Evolutionary conservation across 2,888 invertebrate genomes (phyloP), one percentile per base, ranked within the genome.

Genomic region (Brachycybe producta): DNA sequence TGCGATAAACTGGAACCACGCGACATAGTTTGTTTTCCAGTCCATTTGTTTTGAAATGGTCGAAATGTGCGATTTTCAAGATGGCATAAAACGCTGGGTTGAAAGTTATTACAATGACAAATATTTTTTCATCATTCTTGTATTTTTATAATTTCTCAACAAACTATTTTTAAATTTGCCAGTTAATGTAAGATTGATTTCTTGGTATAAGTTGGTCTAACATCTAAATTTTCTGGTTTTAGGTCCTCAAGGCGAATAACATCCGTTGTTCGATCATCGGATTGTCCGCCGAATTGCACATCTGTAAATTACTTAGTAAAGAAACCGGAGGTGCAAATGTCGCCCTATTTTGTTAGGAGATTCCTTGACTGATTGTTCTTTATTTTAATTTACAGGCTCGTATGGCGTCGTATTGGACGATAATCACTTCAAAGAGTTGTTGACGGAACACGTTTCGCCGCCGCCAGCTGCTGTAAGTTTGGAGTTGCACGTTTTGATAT

Each of bases 251-350:
- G 69, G 73, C 84, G 78, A 67, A 66, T 47, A 84, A 87, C 39
- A 80, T 98, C 40, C 75, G 94, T 50, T 91, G 90, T 65, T 95
- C 94, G 13, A 85, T 97, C 1, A 87, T 98, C 60, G 92, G 94
- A 34, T 69, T 98, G 41, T 85, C 94, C 3, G 97, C 97, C 2
- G 97, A 98, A 73, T 82, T 98, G 8, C 79, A 84, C 58, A 81
- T 97, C 27, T 94, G 90, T 65, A 82, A 84, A 60, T 78, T 80
- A 62, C 69, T 98, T 55, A 84, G 88, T 49, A 78, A 79, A 60
- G 79, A 82, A 57, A 98, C 97, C 19, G 40, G 45, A 27, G 48
- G 50, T 53, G 13, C 5, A 35, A 34, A 19, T 44, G 5, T 7
- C 27, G 5, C 2, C n/a, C 21, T 19, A n/a, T 15, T 44, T 1